Conservation (phyloP, 2,113 vertebrate genomes). For the Hyperopisus bebe region DNA sequence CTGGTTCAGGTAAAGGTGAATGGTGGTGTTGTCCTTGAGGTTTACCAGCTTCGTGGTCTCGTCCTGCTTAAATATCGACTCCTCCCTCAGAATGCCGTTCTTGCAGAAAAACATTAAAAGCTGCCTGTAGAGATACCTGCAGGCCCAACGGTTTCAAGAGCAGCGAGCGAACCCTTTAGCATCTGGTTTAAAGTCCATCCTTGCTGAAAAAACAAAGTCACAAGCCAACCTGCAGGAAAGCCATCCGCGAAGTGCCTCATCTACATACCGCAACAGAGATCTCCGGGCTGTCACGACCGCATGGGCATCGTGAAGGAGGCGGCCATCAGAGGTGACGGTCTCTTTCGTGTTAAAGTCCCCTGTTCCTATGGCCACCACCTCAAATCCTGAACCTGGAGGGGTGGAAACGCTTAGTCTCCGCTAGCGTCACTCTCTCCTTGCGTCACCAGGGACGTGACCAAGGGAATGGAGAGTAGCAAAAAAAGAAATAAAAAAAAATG, state of each 20-base stretch:
- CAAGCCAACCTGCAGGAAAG: background rate
- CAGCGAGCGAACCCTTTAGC: background rate
- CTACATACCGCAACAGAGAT: constrained; percentile 76
- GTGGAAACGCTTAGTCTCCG: background rate
- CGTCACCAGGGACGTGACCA: background rate
- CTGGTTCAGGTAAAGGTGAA: constrained; percentile 86
- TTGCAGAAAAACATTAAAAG: constrained; percentile 83
- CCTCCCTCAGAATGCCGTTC: constrained; percentile 63
- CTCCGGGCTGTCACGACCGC: constrained; percentile 79
- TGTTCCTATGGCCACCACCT: constrained; percentile 85
- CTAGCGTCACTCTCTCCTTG: background rate
- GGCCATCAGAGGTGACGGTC: constrained; percentile 54
- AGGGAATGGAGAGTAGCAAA: background rate
- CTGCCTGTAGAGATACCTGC: constrained; percentile 76
- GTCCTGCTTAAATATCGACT: constrained; percentile 74
- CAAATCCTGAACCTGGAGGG: constrained; percentile 46
- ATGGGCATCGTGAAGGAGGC: constrained; percentile 81
- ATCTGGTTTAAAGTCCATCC: background rate
- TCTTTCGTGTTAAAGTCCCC: constrained; percentile 74
- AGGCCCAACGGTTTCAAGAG: background rate
- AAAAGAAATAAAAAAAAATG: background rate
- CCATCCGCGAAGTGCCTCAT: background rate
- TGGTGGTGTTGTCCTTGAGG: constrained; percentile 67
- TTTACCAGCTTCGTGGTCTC: constrained; percentile 65
- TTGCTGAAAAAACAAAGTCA: background rate